Base-by-base conservation (phyloP, 2,797 vertebrate species). In the Hyperoplus immaculatus region DNA sequence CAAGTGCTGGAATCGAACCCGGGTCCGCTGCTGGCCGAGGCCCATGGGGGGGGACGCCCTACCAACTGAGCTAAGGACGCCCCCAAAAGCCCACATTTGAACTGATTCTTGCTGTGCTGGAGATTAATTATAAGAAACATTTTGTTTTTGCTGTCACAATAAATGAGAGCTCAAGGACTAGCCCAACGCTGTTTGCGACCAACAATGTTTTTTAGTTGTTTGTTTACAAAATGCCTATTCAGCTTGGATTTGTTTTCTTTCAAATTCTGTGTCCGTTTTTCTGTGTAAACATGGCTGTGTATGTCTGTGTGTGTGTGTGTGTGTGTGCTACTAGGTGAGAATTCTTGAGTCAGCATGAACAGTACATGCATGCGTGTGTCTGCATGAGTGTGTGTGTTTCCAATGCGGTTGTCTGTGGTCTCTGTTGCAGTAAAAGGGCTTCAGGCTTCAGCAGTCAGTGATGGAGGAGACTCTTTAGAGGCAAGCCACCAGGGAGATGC, bases 401-500 rank as follows among this genome's bases (percentile, higher is more conserved):
- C 39, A 36, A 84, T 85, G 90, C 76, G 82, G 88, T 46, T 75
- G 77, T 77, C 77, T 77, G 29, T 29, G 29, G 29, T 29, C 64
- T 78, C 71, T 75, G 81, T 81, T 88, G 90, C 89, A 83, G 86
- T 86, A 85, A 92, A 88, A 87, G 77, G 69, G 83, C 72, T 77
- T 87, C 88, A 88, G 69, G 83, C 72, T 77, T 87, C 88, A 88
- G 87, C 89, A 88, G 89, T 91, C 88, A 89, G 90, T 92, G 92
- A 93, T 92, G 91, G 91, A 93, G 85, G 89, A 92, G 85, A 81
- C 86, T 93, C 88, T 94, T 93, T 93, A 94, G 87, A 78, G 75
- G 77, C 83, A 83, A 79, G 72, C 85, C 90, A 88, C 86, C 57
- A 69, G 81, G 61, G 88, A 89, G 90, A 89, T 81, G 83, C 73